phyloP scores from a whole-genome alignment of 2,888 invertebrate genomes.

The Dione juno region DNA sequence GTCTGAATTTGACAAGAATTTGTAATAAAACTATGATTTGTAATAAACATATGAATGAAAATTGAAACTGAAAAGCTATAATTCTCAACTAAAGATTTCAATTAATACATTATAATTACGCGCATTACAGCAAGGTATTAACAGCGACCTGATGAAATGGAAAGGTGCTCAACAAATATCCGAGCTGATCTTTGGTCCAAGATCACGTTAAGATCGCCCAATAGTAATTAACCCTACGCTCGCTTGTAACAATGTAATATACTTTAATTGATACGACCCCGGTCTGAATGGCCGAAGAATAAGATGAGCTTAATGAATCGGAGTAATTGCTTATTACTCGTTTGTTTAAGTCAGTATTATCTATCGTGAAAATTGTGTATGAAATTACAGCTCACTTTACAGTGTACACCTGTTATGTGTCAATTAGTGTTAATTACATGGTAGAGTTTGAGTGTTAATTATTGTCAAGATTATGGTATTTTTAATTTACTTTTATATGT shows the following conservation, averaged over 20 bases:
- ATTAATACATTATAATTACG: background rate
- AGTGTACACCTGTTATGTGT: background rate
- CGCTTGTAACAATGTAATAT: conserved; percentile 76
- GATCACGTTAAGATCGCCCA: conserved; percentile 73
- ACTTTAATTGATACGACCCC: conserved; percentile 80
- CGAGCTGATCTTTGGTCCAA: conserved; percentile 55
- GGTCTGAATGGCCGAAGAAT: conserved; percentile 63
- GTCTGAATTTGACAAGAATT: too few relatives aligned
- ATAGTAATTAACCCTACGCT: conserved; percentile 77
- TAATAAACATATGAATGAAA: background rate
- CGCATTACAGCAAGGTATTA: conserved; percentile 35
- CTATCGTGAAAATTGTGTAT: conserved; percentile 15
- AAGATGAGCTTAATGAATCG: conserved; percentile 57
- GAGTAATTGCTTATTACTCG: conserved; percentile 41
- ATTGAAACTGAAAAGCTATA: background rate
- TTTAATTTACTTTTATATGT: background rate
- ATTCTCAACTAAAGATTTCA: background rate
- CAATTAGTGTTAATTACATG: conserved; percentile 2
- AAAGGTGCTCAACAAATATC: conserved; percentile 70
- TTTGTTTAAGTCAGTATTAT: conserved; percentile 10
- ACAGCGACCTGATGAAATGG: conserved; percentile 56
- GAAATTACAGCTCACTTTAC: background rate
- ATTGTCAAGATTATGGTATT: background rate
- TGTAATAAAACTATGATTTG: too few relatives aligned
- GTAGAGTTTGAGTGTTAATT: background rate